A percentile compares a stretch with the other conserved stretches of the same genome.
These are phyloP conservation scores for Campoplex nolae DNA, from an alignment of 2,888 invertebrate genomes.

Conservation along the genomic window DNA sequence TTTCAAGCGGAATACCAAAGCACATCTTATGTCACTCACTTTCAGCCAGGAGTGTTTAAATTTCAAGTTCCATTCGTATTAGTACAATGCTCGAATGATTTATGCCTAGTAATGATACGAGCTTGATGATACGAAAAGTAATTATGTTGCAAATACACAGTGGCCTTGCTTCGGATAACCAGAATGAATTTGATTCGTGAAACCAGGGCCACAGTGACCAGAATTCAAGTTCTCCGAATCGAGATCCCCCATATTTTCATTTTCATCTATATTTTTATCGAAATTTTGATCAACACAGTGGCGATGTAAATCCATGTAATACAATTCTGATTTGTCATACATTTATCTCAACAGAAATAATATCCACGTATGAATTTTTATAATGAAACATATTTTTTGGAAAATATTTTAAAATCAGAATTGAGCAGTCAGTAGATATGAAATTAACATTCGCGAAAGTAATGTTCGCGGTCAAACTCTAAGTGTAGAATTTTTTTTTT, in stretches of 20 bases:
- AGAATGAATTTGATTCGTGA: not conserved
- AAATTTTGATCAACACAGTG: constrained; percentile 28
- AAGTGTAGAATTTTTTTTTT: too few relatives aligned
- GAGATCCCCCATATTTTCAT: not conserved
- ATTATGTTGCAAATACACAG: constrained; percentile 4
- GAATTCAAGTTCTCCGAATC: not conserved
- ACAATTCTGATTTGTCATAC: constrained; percentile 39
- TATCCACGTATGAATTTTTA: too few relatives aligned
- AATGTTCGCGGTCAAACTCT: too few relatives aligned
- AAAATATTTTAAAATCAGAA: too few relatives aligned
- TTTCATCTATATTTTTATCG: constrained; percentile 28
- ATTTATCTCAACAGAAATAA: too few relatives aligned
- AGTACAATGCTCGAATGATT: constrained; percentile 49
- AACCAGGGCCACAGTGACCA: too few relatives aligned
- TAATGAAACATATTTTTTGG: too few relatives aligned
- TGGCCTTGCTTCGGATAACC: not conserved
- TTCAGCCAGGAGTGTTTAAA: constrained; percentile 46
- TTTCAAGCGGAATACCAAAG: constrained; percentile 55
- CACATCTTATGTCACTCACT: constrained; percentile 29
- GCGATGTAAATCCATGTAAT: constrained; percentile 29
- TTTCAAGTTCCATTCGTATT: constrained; percentile 46
- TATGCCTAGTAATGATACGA: constrained; percentile 24
- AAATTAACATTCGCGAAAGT: too few relatives aligned
- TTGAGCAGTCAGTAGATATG: too few relatives aligned
- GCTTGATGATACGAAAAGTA: not conserved